A percentile compares a stretch with the other conserved stretches of the same genome.
These are phyloP conservation scores for Capra hircus DNA, from an alignment of 2,113 vertebrate species.

Conservation along the genomic window DNA sequence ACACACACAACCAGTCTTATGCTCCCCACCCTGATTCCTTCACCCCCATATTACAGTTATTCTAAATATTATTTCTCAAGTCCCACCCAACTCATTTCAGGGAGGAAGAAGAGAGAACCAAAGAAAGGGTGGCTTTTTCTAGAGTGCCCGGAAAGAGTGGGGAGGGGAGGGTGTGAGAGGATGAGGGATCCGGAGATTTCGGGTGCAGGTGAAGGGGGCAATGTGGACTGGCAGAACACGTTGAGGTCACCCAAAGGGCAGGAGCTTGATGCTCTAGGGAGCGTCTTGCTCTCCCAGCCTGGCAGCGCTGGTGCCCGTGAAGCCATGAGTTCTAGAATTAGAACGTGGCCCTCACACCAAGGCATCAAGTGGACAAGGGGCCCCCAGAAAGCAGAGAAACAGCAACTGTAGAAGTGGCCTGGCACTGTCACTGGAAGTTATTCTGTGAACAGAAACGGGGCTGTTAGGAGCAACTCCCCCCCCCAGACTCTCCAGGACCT, in stretches of 20 bases:
- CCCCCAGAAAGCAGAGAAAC: not conserved
- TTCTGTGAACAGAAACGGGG: not conserved
- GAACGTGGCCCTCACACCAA: not conserved
- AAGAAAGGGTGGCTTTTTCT: not conserved
- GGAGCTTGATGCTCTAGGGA: not conserved
- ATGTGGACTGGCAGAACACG: not conserved
- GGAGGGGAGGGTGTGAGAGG: not conserved
- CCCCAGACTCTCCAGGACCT: fast-evolving
- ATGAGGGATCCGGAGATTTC: not conserved
- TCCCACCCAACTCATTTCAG: not conserved
- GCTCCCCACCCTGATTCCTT: not conserved
- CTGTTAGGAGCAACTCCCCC: not conserved
- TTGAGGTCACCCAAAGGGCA: not conserved
- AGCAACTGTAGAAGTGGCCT: not conserved
- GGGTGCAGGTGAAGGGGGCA: not conserved
- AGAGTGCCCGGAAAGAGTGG: not conserved
- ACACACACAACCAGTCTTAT: not conserved
- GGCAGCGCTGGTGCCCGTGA: not conserved
- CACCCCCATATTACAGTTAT: not conserved
- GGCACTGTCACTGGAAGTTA: not conserved
- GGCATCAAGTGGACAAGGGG: not conserved
- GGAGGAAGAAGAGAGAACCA: not conserved
- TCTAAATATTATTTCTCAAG: not conserved
- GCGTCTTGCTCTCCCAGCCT: not conserved
- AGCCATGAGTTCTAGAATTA: not conserved